phyloP scores from a whole-genome alignment of 2,888 invertebrate species.

The Galeruca laticollis region DNA sequence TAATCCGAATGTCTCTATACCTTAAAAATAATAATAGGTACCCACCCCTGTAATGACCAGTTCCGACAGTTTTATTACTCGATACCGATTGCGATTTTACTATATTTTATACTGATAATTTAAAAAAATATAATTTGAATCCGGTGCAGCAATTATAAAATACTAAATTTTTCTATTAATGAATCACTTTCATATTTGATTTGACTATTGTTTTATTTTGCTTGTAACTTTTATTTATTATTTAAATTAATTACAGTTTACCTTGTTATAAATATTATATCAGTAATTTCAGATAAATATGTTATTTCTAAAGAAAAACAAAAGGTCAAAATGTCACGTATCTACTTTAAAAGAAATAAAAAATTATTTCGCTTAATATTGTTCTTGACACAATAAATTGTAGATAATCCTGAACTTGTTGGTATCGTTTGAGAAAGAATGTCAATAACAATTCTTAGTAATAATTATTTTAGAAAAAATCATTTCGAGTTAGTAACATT shows the following conservation, averaged over 20 bases:
- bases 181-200: no score
- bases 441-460: constrained; percentile 2
- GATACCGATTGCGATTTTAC: no score
- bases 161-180: no score
- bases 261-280: neutral
- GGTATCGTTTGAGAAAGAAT: constrained; percentile 8
- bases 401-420: constrained; percentile 24
- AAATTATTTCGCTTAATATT: constrained; percentile 16
- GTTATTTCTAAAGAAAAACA: constrained; percentile 7
- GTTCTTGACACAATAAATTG: constrained; percentile 33
- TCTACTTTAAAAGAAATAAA: constrained; percentile 14
- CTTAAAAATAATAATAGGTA: no score
- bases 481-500: neutral
- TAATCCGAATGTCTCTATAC: no score
- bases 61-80: no score
- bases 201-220: no score
- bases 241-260: neutral
- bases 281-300: constrained; percentile 6
- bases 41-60: no score
- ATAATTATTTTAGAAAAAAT: neutral
- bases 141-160: no score
- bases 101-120: no score
- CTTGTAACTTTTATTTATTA: neutral
- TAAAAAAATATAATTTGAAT: no score
- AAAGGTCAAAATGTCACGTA: constrained; percentile 9